A percentile compares a stretch with the other conserved stretches of the same genome.
Evolutionary conservation across 1,140 invertebrate genomes (phyloP).

Genomic region (Reticulitermes speratus): DNA sequence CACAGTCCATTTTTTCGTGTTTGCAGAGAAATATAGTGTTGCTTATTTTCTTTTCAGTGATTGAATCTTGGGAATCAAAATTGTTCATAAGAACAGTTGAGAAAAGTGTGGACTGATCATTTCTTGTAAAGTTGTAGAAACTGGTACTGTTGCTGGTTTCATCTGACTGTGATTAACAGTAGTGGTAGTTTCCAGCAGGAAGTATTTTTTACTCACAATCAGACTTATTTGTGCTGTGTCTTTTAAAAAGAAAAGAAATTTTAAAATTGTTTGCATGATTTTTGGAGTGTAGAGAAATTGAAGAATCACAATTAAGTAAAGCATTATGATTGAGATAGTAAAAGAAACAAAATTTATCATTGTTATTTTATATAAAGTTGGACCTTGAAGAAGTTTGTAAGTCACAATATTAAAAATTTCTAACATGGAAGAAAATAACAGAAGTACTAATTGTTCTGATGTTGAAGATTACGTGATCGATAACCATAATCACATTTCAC

Average conservation of each 20-base stretch:
- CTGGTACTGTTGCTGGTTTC: not conserved
- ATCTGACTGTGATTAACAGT: not conserved
- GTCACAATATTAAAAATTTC: not conserved
- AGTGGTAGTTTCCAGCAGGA: not conserved
- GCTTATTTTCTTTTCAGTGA: not conserved
- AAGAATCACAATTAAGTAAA: not conserved
- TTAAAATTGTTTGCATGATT: not conserved
- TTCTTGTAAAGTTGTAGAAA: not conserved
- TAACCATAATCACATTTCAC: constrained; percentile 25
- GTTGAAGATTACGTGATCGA: not conserved
- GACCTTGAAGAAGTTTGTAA: not conserved
- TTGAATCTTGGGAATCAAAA: constrained; percentile 1
- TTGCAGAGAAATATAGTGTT: too few relatives aligned
- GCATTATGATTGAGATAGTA: not conserved
- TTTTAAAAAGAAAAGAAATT: not conserved
- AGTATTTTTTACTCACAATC: constrained; percentile 9
- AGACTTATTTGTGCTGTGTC: not conserved
- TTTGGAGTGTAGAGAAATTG: not conserved
- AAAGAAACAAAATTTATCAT: not conserved
- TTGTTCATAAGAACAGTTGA: not conserved
- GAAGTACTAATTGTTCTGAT: not conserved
- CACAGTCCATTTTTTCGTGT: too few relatives aligned
- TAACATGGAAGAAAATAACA: constrained; percentile 3
- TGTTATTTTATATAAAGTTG: not conserved
- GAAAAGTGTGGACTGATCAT: not conserved